Evolutionary conservation across 1,140 invertebrate species (phyloP).

Genomic region (Amphibalanus amphitrite): DNA sequence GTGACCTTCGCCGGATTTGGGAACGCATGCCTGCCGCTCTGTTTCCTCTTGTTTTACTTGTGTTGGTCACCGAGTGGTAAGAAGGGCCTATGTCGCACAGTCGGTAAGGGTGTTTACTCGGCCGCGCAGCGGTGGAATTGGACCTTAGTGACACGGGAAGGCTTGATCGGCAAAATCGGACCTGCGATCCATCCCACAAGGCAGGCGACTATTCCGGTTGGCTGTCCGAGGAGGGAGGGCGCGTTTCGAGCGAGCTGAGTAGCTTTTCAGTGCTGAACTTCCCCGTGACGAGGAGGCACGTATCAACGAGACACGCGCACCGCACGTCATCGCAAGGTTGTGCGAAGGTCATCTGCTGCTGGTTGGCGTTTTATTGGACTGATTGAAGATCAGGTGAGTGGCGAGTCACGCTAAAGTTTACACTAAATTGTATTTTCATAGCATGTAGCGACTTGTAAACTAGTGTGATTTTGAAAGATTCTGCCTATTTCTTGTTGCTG

Average conservation of each 20-base stretch:
- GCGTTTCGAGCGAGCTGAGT: background rate
- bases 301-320: too few species aligned
- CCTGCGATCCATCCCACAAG: background rate
- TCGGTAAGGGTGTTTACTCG: background rate
- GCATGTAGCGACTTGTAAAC: too few species aligned
- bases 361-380: too few species aligned
- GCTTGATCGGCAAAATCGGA: background rate
- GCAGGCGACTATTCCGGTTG: background rate
- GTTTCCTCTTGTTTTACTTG: background rate
- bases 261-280: too few species aligned
- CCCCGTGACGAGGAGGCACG: too few species aligned
- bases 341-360: too few species aligned
- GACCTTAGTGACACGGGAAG: background rate
- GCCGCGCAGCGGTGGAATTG: background rate
- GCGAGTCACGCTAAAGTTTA: too few species aligned
- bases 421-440: too few species aligned
- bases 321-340: too few species aligned
- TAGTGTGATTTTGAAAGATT: too few species aligned
- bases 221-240: background rate
- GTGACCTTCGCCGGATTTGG: background rate
- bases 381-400: too few species aligned
- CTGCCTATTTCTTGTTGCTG: too few species aligned
- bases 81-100: background rate
- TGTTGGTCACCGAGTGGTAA: background rate
- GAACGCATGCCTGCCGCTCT: background rate